phyloP scores from a whole-genome alignment of 92 coral and sea anemone genomes.

The Phenganax stokvisi region DNA sequence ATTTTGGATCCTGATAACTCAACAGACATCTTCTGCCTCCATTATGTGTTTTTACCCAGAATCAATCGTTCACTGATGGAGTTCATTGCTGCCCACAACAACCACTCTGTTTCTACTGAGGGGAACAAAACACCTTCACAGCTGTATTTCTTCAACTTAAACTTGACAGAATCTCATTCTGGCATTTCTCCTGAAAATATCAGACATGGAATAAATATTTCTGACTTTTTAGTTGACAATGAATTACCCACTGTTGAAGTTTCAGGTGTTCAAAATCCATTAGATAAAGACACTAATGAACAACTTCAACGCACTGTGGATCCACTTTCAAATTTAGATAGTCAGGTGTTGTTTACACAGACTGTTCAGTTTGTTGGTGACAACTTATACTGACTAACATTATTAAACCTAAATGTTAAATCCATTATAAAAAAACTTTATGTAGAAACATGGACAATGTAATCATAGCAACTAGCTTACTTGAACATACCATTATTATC shows the following conservation, averaged over 20 bases:
- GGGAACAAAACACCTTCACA: conserved; percentile 29
- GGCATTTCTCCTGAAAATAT: background rate
- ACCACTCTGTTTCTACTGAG: conserved; percentile 30
- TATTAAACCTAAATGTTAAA: background rate
- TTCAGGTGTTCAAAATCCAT: conserved; percentile 1
- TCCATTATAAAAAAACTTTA: too few species aligned
- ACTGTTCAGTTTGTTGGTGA: background rate
- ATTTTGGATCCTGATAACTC: conserved; percentile 40
- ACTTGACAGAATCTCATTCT: background rate
- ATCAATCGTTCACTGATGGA: conserved; percentile 16
- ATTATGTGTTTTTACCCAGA: conserved; percentile 49
- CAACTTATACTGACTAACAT: background rate
- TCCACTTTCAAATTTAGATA: background rate
- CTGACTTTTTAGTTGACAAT: background rate
- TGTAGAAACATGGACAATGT: too few species aligned
- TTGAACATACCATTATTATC: background rate
- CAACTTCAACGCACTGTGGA: conserved; percentile 2
- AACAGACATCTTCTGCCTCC: conserved; percentile 53
- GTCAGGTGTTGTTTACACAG: background rate
- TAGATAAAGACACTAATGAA: background rate
- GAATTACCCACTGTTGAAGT: background rate
- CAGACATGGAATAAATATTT: conserved; percentile 4
- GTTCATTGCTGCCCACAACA: conserved; percentile 26
- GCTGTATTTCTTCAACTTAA: background rate
- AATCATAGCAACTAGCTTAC: background rate